Base-by-base conservation (phyloP, 2,888 invertebrate species). In the Proisotoma minuta region DNA sequence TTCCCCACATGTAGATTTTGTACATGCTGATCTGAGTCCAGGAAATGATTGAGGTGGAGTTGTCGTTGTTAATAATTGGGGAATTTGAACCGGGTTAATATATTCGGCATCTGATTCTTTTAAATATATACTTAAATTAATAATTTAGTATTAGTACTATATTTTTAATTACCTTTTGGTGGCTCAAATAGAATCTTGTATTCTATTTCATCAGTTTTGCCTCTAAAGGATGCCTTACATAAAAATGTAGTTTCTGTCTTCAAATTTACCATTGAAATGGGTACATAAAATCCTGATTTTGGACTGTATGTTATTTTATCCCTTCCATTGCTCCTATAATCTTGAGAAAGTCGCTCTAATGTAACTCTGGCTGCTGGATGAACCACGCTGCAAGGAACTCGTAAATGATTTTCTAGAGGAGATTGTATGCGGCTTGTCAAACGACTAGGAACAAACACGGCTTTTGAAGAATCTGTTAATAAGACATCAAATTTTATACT, bases 251-350 rank as follows among this genome's bases (percentile, higher is more conserved):
- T 64, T 18, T 48, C 26, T 1, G 68, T 50, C 5, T 63, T 56
- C 0, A 62, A 52, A 12, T 48, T 59, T 23, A 52, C 48, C n/a
- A 40, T 24, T 12, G 58, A 48, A 1, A 65, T 34, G 50, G 63
- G 59, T 3, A 71, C 34, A 24, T 65, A 61, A 34, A 69, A 69
- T 12, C 71, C 71, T 15, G 68, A 53, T 57, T 68, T 66, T 2
- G 69, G 65, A 56, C 63, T 59, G 53, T 53, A 71, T 23, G 66
- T 61, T n/a, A 69, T 59, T 23, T 60, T 56, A 20, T 8, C 8
- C 8, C 34, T 34, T 34, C 8, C 34, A 10, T 34, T 15, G 15
- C 15, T 34, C 8, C 15, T 15, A 34, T 34, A 8, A 34, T 34
- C 68, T 43, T 58, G 22, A 1, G 63, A 51, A 4, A 68, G 56